Base-by-base conservation (phyloP, 2,113 vertebrate species). In the Erythrocercus mccallii region DNA sequence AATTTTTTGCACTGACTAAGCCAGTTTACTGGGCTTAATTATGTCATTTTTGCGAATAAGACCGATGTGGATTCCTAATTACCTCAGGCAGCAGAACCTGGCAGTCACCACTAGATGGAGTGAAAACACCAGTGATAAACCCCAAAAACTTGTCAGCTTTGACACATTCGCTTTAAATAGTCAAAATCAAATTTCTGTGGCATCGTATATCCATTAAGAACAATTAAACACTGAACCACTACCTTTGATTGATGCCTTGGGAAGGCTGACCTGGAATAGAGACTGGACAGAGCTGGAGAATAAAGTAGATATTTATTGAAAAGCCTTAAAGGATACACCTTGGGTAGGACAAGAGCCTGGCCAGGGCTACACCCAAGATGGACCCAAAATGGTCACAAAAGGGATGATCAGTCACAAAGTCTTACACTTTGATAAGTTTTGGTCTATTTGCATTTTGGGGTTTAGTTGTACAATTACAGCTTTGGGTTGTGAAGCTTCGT, bases 101-200 rank as follows among this genome's bases (percentile, higher is more conserved):
- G 10, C 12, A 33, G n/a, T 35, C 51, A 72, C 97, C 98, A 38
- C 95, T 96, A 98, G 98, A 56, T 95, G 98, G 97, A 71, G 96
- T 2, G 70, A 87, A 56, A 91, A 15, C 37, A 18, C 17, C 37
- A 10, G 42, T 5, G 11, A 53, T 53, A 51, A 56, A 68, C 24
- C 21, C 27, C 57, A 3, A 31, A 57, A 42, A 5, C 22, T 10
- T 22, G 19, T 4, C 53, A 13, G 19, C 85, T 64, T 81, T 51
- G 28, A 28, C 20, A 11, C 11, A 3, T 35, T 51, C 70, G 15
- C 38, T 45, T 27, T 16, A 12, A 8, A 8, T 20, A 31, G 28
- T n/a, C 28, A 21, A 8, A 38, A 30, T 66, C 15, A 19, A 21
- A 42, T 35, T 85, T 58, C 18, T 83, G 37, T 65, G 53, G 24